Base-by-base conservation (phyloP, 2,113 vertebrate genomes). In the Ceratotherium simum region DNA sequence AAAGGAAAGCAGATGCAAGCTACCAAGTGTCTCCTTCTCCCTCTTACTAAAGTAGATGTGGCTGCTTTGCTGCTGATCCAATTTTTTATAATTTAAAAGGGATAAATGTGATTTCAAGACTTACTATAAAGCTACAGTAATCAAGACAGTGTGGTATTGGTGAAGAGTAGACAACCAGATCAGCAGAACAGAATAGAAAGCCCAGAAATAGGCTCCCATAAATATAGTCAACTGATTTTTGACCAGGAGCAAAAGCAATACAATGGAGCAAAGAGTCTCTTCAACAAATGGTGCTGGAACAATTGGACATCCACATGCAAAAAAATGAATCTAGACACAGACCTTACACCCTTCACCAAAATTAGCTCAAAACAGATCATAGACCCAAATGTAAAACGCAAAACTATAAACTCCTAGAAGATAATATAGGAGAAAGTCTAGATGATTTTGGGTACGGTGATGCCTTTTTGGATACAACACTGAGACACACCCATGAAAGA, bases 351-450 rank as follows among this genome's bases (percentile, higher is more conserved):
- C 46, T 51, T 89, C 9, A 64, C 13, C 42, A 48, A 62, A 60
- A 72, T 88, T 89, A 89, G 39, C 33, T 89, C 54, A 54, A 39
- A 89, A 88, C 33, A 16, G 12, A 70, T 70, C 73, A 60, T 8
- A 56, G 36, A 58, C 48, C 21, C 67, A 31, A 62, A 27, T 54
- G 20, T 70, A 80, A 62, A 88, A 39, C 29, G 14, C 31, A 81
- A 94, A 89, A 89, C 54, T 65, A 51, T 21, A 73, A 89, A 94
- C 27, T 42, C 56, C 39, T 60, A 89, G 42, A 94, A 39, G 42
- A 72, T 65, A 78, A 51, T 14, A 70, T 0, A 89, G 10, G 27
- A 82, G 23, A 89, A 81, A 56, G 89, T 5, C 9, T 89, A 89
- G 56, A 62, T 21, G 33, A 82, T 27, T n/a, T 73, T 73, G 56